phyloP scores from a whole-genome alignment of 2,888 invertebrate genomes.

The Lepeophtheirus nordmannii region DNA sequence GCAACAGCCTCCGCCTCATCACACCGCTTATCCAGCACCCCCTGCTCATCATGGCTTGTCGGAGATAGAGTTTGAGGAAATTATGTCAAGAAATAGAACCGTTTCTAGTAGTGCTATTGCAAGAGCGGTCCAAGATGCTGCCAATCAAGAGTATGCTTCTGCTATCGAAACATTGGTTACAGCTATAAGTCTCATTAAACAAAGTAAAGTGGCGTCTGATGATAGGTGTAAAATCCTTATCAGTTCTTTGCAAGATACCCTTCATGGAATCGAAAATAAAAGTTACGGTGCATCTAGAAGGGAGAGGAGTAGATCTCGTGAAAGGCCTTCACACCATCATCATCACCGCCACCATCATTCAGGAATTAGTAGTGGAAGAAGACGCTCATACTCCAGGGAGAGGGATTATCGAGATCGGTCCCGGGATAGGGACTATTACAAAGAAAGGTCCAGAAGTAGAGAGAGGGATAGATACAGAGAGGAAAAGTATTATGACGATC shows the following conservation, averaged over 20 bases:
- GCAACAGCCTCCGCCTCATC: constrained; percentile 58
- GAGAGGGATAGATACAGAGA: constrained; percentile 43
- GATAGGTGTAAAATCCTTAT: constrained; percentile 96
- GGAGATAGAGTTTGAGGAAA: constrained; percentile 95
- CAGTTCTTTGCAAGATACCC: constrained; percentile 85
- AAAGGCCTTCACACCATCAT: constrained; percentile 25
- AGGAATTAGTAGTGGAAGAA: constrained; percentile 29
- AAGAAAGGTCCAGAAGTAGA: constrained; percentile 41
- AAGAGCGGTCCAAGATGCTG: constrained; percentile 90
- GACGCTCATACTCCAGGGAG: constrained; percentile 33
- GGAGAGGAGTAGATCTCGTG: constrained; percentile 49
- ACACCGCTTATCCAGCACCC: constrained; percentile 33
- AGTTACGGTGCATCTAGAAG: constrained; percentile 65
- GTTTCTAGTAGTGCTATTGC: constrained; percentile 95
- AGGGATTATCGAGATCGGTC: constrained; percentile 33
- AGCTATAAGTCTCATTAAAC: constrained; percentile 93
- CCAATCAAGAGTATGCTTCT: constrained; percentile 87
- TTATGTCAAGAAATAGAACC: constrained; percentile 89
- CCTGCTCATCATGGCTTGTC: constrained; percentile 42
- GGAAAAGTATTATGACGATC: constrained; percentile 1
- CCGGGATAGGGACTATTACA: constrained; percentile 42
- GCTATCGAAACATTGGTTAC: constrained; percentile 97
- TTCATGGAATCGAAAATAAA: constrained; percentile 93
- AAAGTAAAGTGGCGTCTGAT: constrained; percentile 87
- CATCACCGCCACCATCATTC: constrained; percentile 22